phyloP scores from a whole-genome alignment of 1,140 invertebrate genomes.

The Heliconius melpomene region DNA sequence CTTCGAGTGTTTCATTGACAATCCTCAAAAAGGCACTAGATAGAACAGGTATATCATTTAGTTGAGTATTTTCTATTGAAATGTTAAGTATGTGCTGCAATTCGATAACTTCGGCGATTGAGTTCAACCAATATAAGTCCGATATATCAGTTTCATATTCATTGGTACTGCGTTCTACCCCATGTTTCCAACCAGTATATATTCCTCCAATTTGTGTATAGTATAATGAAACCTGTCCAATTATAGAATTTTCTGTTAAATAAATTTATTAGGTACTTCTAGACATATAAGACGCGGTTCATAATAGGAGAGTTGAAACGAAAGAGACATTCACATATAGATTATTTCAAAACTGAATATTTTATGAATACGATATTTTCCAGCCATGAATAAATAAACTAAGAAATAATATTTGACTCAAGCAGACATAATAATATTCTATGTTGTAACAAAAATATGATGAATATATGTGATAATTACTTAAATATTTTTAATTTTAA shows the following conservation, averaged over 20 bases:
- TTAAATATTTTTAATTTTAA: too few species aligned
- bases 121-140: slow-evolving; percentile 88
- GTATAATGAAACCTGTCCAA: slow-evolving; percentile 84
- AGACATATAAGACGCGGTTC: too few species aligned
- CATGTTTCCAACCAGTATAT: slow-evolving; percentile 85
- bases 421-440: not conserved
- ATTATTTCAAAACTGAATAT: too few species aligned
- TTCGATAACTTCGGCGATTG: slow-evolving; percentile 90
- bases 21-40: slow-evolving; percentile 71
- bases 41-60: slow-evolving; percentile 62
- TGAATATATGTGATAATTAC: slow-evolving; percentile 25
- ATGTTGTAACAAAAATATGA: slow-evolving; percentile 5
- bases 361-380: too few species aligned
- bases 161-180: slow-evolving; percentile 83
- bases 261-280: too few species aligned
- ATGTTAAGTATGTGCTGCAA: slow-evolving; percentile 74
- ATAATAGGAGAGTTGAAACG: too few species aligned
- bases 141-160: slow-evolving; percentile 83
- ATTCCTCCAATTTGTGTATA: slow-evolving; percentile 87
- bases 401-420: not conserved
- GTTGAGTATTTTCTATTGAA: slow-evolving; percentile 54
- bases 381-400: too few species aligned
- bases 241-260: too few species aligned
- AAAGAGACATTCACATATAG: too few species aligned
- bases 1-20: slow-evolving; percentile 58